These are phyloP conservation scores for Phortica magna DNA, from an alignment of 2,888 invertebrate genomes.

Conservation along the genomic window DNA sequence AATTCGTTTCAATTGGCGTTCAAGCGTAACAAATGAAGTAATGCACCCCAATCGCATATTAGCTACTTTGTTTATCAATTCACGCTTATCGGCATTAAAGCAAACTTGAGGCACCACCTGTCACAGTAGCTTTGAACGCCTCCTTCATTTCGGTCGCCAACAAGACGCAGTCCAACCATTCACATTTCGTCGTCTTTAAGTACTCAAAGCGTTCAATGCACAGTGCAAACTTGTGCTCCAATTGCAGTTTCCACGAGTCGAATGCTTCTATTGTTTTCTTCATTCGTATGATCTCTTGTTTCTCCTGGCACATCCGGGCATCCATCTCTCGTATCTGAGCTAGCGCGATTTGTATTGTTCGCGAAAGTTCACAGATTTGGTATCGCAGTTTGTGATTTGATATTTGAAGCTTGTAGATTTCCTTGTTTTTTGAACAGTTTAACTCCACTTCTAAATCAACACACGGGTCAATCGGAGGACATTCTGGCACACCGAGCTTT, in stretches of 20 bases:
- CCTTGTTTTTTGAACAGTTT: conserved; percentile 3
- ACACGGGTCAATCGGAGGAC: neutral
- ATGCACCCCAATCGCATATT: neutral
- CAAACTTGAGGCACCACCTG: neutral
- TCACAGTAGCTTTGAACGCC: neutral
- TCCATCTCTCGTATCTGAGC: neutral
- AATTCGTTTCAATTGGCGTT: neutral
- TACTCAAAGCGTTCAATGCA: conserved; percentile 44
- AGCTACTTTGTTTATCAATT: neutral
- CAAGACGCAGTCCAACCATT: neutral
- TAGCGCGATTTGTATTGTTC: neutral
- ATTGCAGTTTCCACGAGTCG: conserved; percentile 1
- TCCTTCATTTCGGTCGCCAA: neutral
- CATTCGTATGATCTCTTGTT: conserved; percentile 3
- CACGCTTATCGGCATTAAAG: neutral
- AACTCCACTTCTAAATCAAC: conserved; percentile 1
- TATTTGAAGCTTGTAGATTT: conserved; percentile 33
- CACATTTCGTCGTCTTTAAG: conserved; percentile 9
- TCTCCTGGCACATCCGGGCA: neutral
- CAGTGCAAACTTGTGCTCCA: conserved; percentile 33
- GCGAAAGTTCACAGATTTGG: conserved; percentile 3
- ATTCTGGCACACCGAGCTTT: neutral
- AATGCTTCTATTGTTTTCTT: neutral
- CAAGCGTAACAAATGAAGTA: neutral
- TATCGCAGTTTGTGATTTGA: neutral